These are phyloP conservation scores for Zygogramma bicolorata DNA, from an alignment of 2,888 invertebrate species.

Conservation along the genomic window DNA sequence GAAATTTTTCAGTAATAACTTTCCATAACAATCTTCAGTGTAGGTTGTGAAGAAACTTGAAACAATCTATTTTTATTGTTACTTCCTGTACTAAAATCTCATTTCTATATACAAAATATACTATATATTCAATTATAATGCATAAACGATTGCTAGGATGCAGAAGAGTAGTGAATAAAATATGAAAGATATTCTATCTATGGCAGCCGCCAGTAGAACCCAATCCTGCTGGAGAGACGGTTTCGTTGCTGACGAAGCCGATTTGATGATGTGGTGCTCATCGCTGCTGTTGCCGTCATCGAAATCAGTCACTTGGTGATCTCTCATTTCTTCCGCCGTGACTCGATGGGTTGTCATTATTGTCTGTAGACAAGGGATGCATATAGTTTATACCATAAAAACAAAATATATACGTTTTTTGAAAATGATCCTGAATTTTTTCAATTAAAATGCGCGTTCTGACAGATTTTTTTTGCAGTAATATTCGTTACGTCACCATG, in stretches of 20 bases:
- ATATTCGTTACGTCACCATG: no score
- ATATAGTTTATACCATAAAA: no score
- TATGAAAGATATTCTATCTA: constrained; percentile 74
- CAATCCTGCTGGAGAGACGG: constrained; percentile 71
- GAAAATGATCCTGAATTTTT: no score
- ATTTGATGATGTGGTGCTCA: constrained; percentile 64
- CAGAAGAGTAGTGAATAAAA: constrained; percentile 71
- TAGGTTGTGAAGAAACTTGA: no score
- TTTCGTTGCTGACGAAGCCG: constrained; percentile 41
- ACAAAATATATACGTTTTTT: no score
- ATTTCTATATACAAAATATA: not conserved
- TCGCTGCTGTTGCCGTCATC: constrained; percentile 63
- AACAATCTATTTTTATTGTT: not conserved
- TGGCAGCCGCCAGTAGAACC: constrained; percentile 73
- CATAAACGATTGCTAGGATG: constrained; percentile 68
- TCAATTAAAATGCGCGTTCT: no score
- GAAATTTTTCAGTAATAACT: no score
- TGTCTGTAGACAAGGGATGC: constrained; percentile 43
- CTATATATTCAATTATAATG: constrained; percentile 62
- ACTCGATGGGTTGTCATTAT: constrained; percentile 55
- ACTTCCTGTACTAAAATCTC: not conserved
- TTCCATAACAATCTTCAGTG: no score
- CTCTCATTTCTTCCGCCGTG: constrained; percentile 66
- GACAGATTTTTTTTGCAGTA: no score
- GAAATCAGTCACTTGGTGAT: constrained; percentile 64